Evolutionary conservation across 2,888 invertebrate genomes (phyloP).

Genomic region (Luperina testacea): DNA sequence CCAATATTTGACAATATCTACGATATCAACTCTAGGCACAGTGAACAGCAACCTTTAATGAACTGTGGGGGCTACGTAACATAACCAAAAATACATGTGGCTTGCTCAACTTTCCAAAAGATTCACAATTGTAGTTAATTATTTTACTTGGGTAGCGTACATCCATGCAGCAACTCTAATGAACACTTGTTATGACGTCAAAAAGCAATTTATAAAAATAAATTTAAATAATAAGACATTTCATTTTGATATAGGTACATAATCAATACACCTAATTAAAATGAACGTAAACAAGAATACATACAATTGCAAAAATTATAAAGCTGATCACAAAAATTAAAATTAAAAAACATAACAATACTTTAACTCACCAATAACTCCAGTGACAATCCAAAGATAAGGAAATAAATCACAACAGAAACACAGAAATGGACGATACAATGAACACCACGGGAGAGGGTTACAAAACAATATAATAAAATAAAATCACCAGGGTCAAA

Average conservation of each 20-base stretch:
- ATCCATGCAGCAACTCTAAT: slow-evolving; percentile 33
- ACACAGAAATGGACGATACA: slow-evolving; percentile 80
- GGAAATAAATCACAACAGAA: slow-evolving; percentile 84
- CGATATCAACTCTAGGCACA: background rate
- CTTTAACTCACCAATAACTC: slow-evolving; percentile 80
- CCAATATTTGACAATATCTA: slow-evolving; percentile 5
- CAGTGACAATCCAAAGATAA: slow-evolving; percentile 85
- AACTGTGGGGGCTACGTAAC: slow-evolving; percentile 20
- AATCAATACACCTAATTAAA: slow-evolving; percentile 1
- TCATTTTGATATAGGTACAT: background rate
- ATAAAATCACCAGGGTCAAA: slow-evolving; percentile 87
- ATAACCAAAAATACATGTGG: slow-evolving; percentile 44
- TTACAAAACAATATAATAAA: slow-evolving; percentile 84
- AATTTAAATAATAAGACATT: background rate
- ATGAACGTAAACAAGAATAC: background rate
- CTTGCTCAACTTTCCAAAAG: slow-evolving; percentile 23
- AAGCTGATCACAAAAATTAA: slow-evolving; percentile 16
- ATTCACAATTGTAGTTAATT: slow-evolving; percentile 2
- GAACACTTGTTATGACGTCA: slow-evolving; percentile 9
- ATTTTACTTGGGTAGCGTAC: background rate
- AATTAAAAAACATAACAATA: slow-evolving; percentile 32
- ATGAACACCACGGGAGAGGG: slow-evolving; percentile 80
- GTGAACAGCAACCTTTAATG: background rate
- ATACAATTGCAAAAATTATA: background rate
- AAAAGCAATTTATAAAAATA: slow-evolving; percentile 1